A percentile compares a stretch with the other conserved stretches of the same genome.
phyloP scores from a whole-genome alignment of 2,888 invertebrate species.

The Eupithecia exiguata region DNA sequence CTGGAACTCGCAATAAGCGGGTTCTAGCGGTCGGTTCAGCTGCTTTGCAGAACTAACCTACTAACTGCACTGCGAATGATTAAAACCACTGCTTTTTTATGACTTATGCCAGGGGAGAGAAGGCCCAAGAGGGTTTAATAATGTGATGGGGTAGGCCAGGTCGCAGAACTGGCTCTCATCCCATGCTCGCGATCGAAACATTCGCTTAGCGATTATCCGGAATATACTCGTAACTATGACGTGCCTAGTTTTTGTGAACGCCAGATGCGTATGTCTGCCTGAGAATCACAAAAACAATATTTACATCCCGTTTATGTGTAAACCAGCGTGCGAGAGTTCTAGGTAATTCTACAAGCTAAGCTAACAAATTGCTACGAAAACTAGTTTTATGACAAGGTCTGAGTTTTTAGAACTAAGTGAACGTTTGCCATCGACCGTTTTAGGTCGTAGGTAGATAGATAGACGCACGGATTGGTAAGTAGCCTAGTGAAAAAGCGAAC shows the following conservation, averaged over 20 bases:
- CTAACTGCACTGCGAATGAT: not conserved
- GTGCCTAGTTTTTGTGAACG: slow-evolving; percentile 7
- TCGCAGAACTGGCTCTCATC: not conserved
- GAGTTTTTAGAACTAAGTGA: not conserved
- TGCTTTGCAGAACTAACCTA: not conserved
- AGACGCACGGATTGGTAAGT: not conserved
- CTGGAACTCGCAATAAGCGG: not conserved
- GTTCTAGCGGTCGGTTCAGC: not conserved
- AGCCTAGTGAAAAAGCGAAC: not conserved
- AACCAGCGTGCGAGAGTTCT: slow-evolving; percentile 20
- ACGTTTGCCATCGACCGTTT: not conserved
- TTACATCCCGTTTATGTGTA: slow-evolving; percentile 20
- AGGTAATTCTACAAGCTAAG: slow-evolving; percentile 2
- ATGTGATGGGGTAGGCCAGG: not conserved
- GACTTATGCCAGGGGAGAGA: not conserved
- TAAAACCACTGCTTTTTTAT: not conserved
- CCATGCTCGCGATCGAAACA: not conserved
- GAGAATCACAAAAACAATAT: slow-evolving; percentile 30
- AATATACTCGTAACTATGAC: not conserved
- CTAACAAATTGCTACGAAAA: not conserved
- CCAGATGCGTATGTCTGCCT: slow-evolving; percentile 22
- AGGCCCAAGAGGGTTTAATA: not conserved
- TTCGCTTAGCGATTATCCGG: not conserved
- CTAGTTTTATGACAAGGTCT: not conserved
- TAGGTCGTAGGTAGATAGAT: not conserved